Base-by-base conservation (phyloP, 2,888 invertebrate genomes). In the Criorhina ranunculi region DNA sequence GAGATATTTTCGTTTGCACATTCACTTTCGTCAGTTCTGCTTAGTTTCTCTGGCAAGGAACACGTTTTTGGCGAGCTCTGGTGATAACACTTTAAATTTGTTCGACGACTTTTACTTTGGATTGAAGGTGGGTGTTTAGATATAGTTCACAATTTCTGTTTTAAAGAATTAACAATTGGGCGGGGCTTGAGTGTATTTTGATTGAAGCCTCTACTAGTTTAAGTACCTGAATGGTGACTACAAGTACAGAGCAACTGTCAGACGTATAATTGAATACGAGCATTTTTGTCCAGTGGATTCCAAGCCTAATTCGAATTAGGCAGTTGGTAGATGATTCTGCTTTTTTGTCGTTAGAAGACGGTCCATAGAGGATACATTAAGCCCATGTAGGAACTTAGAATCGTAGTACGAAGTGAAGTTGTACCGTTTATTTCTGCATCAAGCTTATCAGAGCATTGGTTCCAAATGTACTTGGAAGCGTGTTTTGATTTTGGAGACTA, bases 21-120 rank as follows among this genome's bases (percentile, higher is more conserved):
- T 11, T 40, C 55, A 15, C 31, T 51, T 49, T 49, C 40, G n/a
- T 9, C 51, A 77, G 77, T 77, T 44, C 53, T 42, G 24, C 15
- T 53, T 35, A 6, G 17, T n/a, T 49, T 49, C 66, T 67, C 67
- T 40, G 8, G 33, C 37, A 12, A 31, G 42, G 15, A 19, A 40
- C 46, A 76, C 76, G 66, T 35, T 24, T 35, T 64, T 35, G 9
- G 37, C 12, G 15, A 5, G 37, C 46, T 40, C 19, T 37, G 0
- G 24, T 31, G 42, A 19, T 31, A 31, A 40, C n/a, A 29, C n/a
- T 49, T 49, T 49, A n/a, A 19, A 49, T 9, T 12, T 8, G 5
- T 29, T 24, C 24, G 11, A 8, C 24, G 15, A 29, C 4, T 33
- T 9, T 5, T 7, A 12, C 4, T n/a, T n/a, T 31, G 15, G 12